Base-by-base conservation (phyloP, 2,888 invertebrate genomes). In the Acleris emargana region DNA sequence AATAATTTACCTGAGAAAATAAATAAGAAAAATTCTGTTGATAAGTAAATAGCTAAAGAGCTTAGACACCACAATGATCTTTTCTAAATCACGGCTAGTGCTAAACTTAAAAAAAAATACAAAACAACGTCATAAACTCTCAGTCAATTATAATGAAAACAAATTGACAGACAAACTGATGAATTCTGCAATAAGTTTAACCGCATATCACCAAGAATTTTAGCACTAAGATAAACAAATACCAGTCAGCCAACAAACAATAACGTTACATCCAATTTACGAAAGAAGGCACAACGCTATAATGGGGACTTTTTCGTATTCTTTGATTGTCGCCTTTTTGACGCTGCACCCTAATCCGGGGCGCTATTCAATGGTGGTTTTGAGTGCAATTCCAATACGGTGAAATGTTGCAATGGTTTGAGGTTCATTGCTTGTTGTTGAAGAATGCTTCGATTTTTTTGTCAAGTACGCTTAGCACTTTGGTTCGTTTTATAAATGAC, bases 311-410 rank as follows among this genome's bases (percentile, higher is more conserved):
- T 70, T 80, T 76, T 75, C 73, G 76, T 73, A 73, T 75, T 75
- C 72, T 72, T 74, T 76, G 71, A 79, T 79, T 78, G 76, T 78
- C 76, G 77, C 76, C 70, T 62, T 49, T 58, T 47, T 47, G 54
- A 49, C 64, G 20, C 38, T 50, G 49, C 53, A 53, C 58, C 54
- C 59, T 49, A 20, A 25, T 42, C 54, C 49, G 47, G 22, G 53
- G 61, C 22, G 53, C n/a, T 9, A 25, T 28, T 45, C 18, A 5
- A 25, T 13, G 47, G 28, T 43, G 49, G 16, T 38, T 20, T 22
- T 38, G 38, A 18, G 49, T 45, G 49, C 20, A 49, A 11, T 18
- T 49, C 11, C 49, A 1, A 49, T 18, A 49, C 1, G 20, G 18
- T 11, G 18, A 20, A 9, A 13, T 3, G n/a, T 20, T 9, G 17